Conservation (phyloP, 2,113 vertebrate species). For the Thryonomys swinderianus region DNA sequence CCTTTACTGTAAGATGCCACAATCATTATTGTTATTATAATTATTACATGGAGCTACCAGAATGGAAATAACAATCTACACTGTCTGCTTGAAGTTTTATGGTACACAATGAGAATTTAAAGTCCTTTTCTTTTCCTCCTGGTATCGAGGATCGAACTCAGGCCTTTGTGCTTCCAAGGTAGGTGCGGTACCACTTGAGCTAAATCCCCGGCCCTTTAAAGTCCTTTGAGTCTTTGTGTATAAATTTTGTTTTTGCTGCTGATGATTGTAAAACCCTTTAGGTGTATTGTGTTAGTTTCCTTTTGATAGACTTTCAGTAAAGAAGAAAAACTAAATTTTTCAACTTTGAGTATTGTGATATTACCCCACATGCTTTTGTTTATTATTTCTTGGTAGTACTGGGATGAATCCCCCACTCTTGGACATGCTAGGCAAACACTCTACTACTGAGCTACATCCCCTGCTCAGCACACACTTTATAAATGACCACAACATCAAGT, state of each 20-base stretch:
- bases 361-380: neutral
- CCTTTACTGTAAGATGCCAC: neutral
- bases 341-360: neutral
- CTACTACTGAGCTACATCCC: neutral
- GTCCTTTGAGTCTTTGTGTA: neutral
- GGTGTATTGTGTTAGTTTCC: neutral
- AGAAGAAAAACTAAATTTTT: constrained; percentile 6
- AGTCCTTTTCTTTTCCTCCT: neutral
- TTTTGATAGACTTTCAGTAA: neutral
- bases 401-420: neutral
- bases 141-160: no score
- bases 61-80: neutral
- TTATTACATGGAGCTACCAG: neutral
- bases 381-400: neutral
- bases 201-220: neutral
- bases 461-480: neutral
- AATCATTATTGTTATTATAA: neutral
- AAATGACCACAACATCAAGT: neutral
- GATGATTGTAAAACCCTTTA: neutral
- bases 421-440: neutral
- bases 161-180: no score
- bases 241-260: neutral
- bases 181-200: no score
- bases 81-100: neutral
- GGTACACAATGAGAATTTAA: neutral